Conservation (phyloP, 2,888 invertebrate species). For the Mimas tiliae region DNA sequence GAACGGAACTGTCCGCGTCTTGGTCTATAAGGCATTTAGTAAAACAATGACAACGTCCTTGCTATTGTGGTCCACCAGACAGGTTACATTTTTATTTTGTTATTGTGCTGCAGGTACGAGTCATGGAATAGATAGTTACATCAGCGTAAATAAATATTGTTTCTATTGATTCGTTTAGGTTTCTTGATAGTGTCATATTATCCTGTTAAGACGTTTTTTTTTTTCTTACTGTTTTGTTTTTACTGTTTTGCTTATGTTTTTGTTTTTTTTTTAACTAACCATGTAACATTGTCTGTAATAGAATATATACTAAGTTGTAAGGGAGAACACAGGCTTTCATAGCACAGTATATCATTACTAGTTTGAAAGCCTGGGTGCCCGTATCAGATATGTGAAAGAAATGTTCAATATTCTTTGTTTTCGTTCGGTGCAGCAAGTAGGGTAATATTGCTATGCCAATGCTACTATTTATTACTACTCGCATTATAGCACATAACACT, state of each 20-base stretch:
- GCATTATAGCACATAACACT: too few species aligned
- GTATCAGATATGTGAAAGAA: too few species aligned
- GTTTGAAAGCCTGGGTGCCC: too few species aligned
- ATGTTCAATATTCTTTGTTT: too few species aligned
- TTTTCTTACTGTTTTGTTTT: not conserved
- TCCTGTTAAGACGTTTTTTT: too few species aligned
- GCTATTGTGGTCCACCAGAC: slow-evolving; percentile 23
- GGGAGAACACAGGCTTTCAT: too few species aligned
- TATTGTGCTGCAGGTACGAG: not conserved
- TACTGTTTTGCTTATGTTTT: too few species aligned
- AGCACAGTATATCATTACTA: too few species aligned
- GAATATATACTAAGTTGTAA: too few species aligned
- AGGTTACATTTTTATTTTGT: slow-evolving; percentile 40
- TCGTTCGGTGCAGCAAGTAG: not conserved
- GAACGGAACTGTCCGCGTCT: slow-evolving; percentile 54
- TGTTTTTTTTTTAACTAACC: too few species aligned
- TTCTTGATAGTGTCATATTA: not conserved
- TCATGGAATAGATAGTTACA: not conserved
- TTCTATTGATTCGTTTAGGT: not conserved
- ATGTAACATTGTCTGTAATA: too few species aligned
- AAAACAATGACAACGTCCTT: slow-evolving; percentile 53
- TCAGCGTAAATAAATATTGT: not conserved
- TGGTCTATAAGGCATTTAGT: slow-evolving; percentile 45
- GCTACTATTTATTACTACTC: too few species aligned
- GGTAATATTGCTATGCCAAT: not conserved